Evolutionary conservation across 2,888 invertebrate genomes (phyloP).

Genomic region (Rhimphoctona megacephalus): DNA sequence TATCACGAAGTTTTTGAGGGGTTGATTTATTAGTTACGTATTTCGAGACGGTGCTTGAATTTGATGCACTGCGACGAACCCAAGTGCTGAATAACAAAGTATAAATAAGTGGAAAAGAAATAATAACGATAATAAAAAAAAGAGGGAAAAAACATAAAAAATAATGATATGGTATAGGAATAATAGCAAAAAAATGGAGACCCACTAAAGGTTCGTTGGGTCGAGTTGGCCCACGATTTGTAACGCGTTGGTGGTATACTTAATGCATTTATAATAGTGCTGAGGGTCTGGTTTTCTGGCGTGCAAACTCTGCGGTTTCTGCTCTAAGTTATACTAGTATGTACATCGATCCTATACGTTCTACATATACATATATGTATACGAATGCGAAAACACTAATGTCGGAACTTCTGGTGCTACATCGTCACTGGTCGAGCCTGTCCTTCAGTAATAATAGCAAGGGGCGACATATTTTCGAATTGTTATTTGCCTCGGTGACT

Average conservation of each 20-base stretch:
- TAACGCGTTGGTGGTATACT: conserved; percentile 71
- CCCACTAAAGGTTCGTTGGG: conserved; percentile 29
- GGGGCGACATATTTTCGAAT: conserved; percentile 82
- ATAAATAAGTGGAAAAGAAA: conserved; percentile 11
- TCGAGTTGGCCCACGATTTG: conserved; percentile 38
- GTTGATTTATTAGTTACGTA: background rate
- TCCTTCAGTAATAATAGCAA: conserved; percentile 69
- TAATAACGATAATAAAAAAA: conserved; percentile 7
- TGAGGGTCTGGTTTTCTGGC: conserved; percentile 77
- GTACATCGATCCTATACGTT: conserved; percentile 44
- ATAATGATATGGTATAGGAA: conserved; percentile 17
- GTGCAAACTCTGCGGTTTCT: conserved; percentile 71
- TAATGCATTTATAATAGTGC: conserved; percentile 83
- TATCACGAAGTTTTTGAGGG: background rate
- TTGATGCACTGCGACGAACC: background rate
- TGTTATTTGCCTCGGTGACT: conserved; percentile 79
- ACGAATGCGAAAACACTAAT: background rate
- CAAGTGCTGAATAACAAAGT: background rate
- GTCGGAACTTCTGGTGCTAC: background rate
- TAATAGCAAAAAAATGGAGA: conserved; percentile 26
- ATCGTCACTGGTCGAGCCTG: conserved; percentile 32
- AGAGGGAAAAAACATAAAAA: conserved; percentile 20
- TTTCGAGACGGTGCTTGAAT: background rate
- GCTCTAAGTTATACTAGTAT: conserved; percentile 53
- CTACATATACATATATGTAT: background rate